These are phyloP conservation scores for Coccyzus lansbergi DNA, from an alignment of 2,797 vertebrate genomes.

Conservation along the genomic window DNA sequence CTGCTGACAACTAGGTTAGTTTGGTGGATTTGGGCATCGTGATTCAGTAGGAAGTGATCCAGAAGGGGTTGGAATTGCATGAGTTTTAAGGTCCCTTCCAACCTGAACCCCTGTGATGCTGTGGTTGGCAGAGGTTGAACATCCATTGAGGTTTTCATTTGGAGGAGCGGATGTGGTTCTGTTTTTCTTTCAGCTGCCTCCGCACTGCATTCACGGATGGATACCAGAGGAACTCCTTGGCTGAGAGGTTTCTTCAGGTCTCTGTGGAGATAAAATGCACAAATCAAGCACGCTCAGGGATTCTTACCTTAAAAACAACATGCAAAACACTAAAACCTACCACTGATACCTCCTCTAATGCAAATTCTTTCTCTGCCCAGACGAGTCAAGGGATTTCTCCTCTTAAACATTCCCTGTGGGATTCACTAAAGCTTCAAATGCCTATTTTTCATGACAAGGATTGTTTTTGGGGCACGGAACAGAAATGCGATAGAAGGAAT, in stretches of 20 bases:
- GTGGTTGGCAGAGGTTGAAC: background rate
- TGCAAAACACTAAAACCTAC: background rate
- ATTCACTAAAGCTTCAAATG: background rate
- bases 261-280: fast-evolving
- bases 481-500: background rate
- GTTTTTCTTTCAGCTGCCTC: background rate
- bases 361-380: background rate
- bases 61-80: too few relatives aligned
- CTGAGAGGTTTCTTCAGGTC: background rate
- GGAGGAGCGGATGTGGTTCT: background rate
- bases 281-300: fast-evolving
- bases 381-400: background rate
- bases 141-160: background rate
- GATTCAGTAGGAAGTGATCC: background rate
- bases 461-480: background rate
- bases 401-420: background rate
- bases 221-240: fast-evolving
- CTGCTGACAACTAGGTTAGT: background rate
- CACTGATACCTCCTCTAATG: background rate
- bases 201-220: fast-evolving
- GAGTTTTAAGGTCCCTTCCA: too few relatives aligned
- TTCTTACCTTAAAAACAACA: background rate
- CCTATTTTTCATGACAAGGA: background rate
- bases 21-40: background rate
- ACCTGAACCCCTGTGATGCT: too few relatives aligned